Evolutionary conservation across 2,888 invertebrate genomes (phyloP).

Genomic region (Graphium colonna): DNA sequence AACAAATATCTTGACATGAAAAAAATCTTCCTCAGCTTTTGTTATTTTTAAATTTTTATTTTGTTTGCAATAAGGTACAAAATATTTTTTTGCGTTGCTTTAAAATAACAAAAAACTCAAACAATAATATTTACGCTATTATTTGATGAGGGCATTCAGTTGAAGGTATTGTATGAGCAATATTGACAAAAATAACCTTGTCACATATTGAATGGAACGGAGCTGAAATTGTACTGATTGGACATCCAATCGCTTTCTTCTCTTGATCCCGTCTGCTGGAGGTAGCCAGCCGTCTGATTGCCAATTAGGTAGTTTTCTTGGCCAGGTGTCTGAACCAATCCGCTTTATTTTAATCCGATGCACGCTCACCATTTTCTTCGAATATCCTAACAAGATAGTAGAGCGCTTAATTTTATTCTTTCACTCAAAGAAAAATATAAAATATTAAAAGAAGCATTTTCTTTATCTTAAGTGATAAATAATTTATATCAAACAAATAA

Average conservation of each 20-base stretch:
- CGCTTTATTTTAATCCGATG: conserved; percentile 9
- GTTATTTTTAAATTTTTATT: too few relatives aligned
- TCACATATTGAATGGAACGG: neutral
- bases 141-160: neutral
- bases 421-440: neutral
- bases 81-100: too few relatives aligned
- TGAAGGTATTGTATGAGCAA: neutral
- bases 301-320: conserved; percentile 44
- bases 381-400: neutral
- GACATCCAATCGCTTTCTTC: conserved; percentile 23
- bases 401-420: neutral
- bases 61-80: too few relatives aligned
- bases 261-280: conserved; percentile 25
- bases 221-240: conserved; percentile 23
- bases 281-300: conserved; percentile 52
- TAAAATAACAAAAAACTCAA: too few relatives aligned
- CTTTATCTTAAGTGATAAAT: too few relatives aligned
- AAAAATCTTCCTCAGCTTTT: too few relatives aligned
- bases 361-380: conserved; percentile 1
- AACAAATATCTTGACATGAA: neutral
- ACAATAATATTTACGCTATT: neutral
- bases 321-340: conserved; percentile 42
- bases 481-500: too few relatives aligned
- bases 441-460: too few relatives aligned
- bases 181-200: neutral